Evolutionary conservation across 2,797 vertebrate species (phyloP).

Genomic region (Aeoliscus strigatus): DNA sequence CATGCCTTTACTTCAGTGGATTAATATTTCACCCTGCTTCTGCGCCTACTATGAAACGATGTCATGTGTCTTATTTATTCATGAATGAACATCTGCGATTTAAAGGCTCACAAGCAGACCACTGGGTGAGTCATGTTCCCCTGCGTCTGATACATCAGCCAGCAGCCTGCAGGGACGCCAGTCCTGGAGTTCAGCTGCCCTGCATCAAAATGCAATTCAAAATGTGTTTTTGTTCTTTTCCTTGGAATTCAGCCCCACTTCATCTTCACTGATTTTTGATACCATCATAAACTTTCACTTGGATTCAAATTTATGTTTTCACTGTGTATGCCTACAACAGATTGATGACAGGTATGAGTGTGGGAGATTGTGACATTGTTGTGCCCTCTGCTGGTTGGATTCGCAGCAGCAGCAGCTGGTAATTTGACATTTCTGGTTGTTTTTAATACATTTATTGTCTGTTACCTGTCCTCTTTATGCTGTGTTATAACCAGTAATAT

Average conservation of each 20-base stretch:
- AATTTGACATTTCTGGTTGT: neutral
- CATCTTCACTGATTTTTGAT: too few species aligned
- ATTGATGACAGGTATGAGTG: constrained; percentile 1
- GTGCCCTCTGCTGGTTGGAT: constrained; percentile 51
- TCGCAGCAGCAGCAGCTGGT: constrained; percentile 6
- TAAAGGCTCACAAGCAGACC: constrained; percentile 35
- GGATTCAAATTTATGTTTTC: too few species aligned
- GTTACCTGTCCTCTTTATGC: too few species aligned
- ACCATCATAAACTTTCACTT: too few species aligned
- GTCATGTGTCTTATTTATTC: constrained; percentile 23
- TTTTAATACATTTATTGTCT: too few species aligned
- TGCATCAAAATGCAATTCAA: neutral
- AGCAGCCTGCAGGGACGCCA: constrained; percentile 2
- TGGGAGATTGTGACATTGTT: constrained; percentile 23
- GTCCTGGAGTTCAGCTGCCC: neutral
- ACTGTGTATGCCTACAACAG: neutral
- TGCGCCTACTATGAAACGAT: neutral
- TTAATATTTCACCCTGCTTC: neutral
- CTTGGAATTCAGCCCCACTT: too few species aligned
- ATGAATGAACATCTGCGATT: constrained; percentile 22
- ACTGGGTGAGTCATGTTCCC: constrained; percentile 23
- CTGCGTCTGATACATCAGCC: constrained; percentile 7
- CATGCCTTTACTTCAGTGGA: too few species aligned
- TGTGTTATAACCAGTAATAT: too few species aligned
- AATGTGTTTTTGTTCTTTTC: neutral